Conservation (phyloP, 2,113 vertebrate genomes). For the Dryoscopus gambensis region DNA sequence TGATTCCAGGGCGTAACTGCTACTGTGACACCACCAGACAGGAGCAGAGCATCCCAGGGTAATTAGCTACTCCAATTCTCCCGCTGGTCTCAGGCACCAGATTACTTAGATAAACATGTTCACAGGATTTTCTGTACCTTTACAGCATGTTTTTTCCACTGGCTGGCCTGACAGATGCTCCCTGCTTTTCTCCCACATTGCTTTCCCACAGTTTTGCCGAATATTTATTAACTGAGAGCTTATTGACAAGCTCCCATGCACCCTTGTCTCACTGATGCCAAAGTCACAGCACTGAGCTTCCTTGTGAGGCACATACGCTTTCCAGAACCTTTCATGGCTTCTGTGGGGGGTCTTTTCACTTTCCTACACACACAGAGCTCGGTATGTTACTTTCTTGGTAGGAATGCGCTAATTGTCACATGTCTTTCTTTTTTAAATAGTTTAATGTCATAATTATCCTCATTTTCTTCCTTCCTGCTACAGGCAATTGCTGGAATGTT, state of each 20-base stretch:
- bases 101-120: neutral
- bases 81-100: fast-evolving
- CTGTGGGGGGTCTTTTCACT: slow-evolving; percentile 4
- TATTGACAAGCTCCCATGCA: neutral
- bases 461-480: slow-evolving; percentile 53
- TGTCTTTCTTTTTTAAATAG: slow-evolving; percentile 28
- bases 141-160: neutral
- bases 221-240: neutral
- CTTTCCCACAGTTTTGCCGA: neutral
- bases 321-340: neutral
- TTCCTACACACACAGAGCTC: neutral
- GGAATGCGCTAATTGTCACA: slow-evolving; percentile 40
- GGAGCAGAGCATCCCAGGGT: fast-evolving
- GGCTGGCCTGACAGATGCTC: neutral
- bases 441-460: slow-evolving; percentile 51
- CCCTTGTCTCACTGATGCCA: neutral
- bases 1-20: fast-evolving
- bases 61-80: neutral
- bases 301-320: neutral
- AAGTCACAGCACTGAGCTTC: neutral
- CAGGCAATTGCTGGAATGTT: slow-evolving; percentile 21
- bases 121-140: neutral
- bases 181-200: neutral
- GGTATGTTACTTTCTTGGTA: neutral
- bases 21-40: fast-evolving